These are phyloP conservation scores for Leucophenga maculata DNA, from an alignment of 2,888 invertebrate genomes.

Conservation along the genomic window DNA sequence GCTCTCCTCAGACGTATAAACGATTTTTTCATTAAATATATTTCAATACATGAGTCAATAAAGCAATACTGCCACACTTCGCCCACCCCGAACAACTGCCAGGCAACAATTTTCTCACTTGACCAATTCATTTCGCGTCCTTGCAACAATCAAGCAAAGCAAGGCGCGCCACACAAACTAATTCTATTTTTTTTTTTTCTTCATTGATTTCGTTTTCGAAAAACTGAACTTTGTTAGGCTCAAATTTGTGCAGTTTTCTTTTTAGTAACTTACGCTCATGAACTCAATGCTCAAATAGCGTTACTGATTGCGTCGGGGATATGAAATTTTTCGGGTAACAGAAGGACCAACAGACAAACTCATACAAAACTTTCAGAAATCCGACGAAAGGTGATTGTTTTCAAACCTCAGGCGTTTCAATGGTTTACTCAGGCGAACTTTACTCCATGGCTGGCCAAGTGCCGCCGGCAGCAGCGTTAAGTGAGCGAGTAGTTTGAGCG, in stretches of 20 bases:
- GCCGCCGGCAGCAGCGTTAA: not conserved
- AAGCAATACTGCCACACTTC: no score
- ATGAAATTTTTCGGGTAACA: not conserved
- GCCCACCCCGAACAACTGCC: no score
- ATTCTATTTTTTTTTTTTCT: constrained; percentile 12
- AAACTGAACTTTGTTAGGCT: constrained; percentile 4
- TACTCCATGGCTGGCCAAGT: constrained; percentile 28
- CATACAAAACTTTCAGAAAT: constrained; percentile 5
- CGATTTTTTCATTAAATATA: constrained; percentile 20
- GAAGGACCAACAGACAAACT: not conserved
- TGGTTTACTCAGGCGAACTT: constrained; percentile 47
- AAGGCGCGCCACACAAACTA: constrained; percentile 9
- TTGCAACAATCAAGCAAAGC: not conserved
- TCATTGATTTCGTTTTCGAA: not conserved
- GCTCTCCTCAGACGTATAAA: not conserved
- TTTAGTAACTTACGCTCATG: not conserved
- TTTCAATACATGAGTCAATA: constrained; percentile 18
- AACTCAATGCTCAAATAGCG: not conserved
- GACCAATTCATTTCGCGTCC: constrained; percentile 22
- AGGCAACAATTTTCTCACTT: constrained; percentile 7
- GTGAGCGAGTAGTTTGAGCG: not conserved
- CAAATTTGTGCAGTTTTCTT: not conserved
- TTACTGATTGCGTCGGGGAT: constrained; percentile 12
- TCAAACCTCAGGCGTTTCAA: constrained; percentile 60
- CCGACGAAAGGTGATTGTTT: constrained; percentile 60